Evolutionary conservation across 2,797 vertebrate genomes (phyloP), one percentile per base, ranked within the genome.

Genomic region (Hirundo rustica): DNA sequence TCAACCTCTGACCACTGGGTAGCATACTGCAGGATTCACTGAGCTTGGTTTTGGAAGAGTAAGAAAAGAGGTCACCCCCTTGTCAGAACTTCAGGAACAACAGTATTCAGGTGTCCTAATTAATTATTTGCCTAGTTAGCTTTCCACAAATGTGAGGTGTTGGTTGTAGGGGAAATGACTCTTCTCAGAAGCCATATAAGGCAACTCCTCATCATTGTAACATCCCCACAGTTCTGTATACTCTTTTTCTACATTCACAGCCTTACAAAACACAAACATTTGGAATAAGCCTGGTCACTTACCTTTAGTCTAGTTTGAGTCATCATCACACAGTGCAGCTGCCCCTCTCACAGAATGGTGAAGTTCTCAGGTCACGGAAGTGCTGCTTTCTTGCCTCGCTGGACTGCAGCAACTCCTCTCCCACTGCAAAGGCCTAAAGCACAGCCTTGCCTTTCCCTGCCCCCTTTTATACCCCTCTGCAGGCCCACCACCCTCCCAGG

Each of bases 391-490:
- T 29, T 51, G 8, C n/a, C 51, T 51, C 7, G 3, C 7, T 55
- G 25, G 6, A 20, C 71, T 73, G 3, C 7, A 66, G 1, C 4
- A 82, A 1, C 40, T 34, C 13, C 36, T 36, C 11, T 55, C 11
- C 10, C 29, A 13, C 26, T 30, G 1, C 45, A 47, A 36, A 77
- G 12, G 6, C 32, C 30, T 3, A 77, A 71, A n/a, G 7, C 16
- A 17, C 3, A 13, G 3, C 0, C 6, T 57, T 45, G 7, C 11
- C 23, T 30, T 60, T 66, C 74, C 32, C 45, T 67, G 48, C 40
- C 89, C 55, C 60, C 47, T 91, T 96, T 94, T 85, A 80, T 89
- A 64, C 67, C 57, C 29, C 50, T 55, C 61, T 77, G 67, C 4
- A 77, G 60, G 29, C 88, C 89, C 61, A 47, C 57, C 82, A 71